Conservation (phyloP, 2,797 vertebrate genomes). For the Aldrovandia affinis region DNA sequence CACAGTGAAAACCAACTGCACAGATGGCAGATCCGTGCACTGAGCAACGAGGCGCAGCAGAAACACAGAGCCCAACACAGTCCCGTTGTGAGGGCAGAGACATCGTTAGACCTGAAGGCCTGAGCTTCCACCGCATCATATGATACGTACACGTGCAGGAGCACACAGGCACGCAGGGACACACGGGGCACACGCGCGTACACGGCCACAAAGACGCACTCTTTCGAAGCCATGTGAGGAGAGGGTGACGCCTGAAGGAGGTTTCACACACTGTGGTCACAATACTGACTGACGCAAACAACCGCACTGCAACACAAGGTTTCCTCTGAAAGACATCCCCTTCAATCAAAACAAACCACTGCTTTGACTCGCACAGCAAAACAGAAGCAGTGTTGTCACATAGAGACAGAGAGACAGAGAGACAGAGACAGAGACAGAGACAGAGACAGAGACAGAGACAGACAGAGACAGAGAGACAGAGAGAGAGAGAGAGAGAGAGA, state of each 20-base stretch:
- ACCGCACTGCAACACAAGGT: neutral
- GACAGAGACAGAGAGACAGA: too few species aligned
- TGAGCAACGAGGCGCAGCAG: neutral
- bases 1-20: neutral
- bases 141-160: neutral
- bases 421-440: too few species aligned
- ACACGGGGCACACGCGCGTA: neutral
- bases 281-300: neutral
- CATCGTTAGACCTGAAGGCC: neutral
- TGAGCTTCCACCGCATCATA: neutral
- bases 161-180: neutral
- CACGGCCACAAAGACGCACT: neutral
- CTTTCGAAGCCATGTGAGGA: neutral
- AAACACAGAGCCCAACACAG: neutral
- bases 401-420: neutral
- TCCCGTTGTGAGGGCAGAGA: neutral
- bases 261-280: slow-evolving; percentile 2
- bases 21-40: neutral
- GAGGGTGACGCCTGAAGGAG: neutral
- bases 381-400: neutral
- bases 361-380: neutral
- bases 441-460: neutral
- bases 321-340: neutral
- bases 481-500: too few species aligned
- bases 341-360: neutral